phyloP scores from a whole-genome alignment of 1,140 invertebrate genomes.

The Himalopsyche phryganea region DNA sequence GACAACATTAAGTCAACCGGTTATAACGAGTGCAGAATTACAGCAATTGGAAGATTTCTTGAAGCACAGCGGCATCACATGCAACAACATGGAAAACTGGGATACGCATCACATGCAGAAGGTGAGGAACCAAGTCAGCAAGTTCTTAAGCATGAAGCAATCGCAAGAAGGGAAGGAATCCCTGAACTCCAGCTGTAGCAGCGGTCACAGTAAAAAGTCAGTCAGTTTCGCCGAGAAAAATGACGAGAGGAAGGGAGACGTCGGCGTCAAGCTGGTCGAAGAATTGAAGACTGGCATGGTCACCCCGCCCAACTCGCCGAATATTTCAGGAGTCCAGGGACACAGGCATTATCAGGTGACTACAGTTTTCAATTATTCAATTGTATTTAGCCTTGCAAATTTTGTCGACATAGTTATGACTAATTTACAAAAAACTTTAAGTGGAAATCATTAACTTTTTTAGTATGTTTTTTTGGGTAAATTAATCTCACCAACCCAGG shows the following conservation, averaged over 20 bases:
- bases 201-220: conserved; percentile 59
- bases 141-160: conserved; percentile 62
- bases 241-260: conserved; percentile 38
- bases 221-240: conserved; percentile 53
- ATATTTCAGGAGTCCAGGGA: conserved; percentile 58
- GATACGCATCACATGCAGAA: conserved; percentile 63
- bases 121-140: conserved; percentile 66
- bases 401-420: too few species aligned
- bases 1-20: conserved; percentile 30
- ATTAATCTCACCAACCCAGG: too few species aligned
- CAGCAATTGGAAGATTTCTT: conserved; percentile 70
- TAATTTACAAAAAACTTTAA: too few species aligned
- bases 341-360: conserved; percentile 54
- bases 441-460: too few species aligned
- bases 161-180: conserved; percentile 64
- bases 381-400: too few species aligned
- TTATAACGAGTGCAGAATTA: conserved; percentile 61
- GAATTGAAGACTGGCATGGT: conserved; percentile 47
- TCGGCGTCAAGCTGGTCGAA: conserved; percentile 41
- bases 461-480: too few species aligned
- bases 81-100: conserved; percentile 62
- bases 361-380: not conserved
- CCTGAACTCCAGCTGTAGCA: conserved; percentile 66
- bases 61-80: conserved; percentile 66
- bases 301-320: conserved; percentile 70